phyloP scores from a whole-genome alignment of 2,113 vertebrate genomes.

The Craseonycteris thonglongyai region DNA sequence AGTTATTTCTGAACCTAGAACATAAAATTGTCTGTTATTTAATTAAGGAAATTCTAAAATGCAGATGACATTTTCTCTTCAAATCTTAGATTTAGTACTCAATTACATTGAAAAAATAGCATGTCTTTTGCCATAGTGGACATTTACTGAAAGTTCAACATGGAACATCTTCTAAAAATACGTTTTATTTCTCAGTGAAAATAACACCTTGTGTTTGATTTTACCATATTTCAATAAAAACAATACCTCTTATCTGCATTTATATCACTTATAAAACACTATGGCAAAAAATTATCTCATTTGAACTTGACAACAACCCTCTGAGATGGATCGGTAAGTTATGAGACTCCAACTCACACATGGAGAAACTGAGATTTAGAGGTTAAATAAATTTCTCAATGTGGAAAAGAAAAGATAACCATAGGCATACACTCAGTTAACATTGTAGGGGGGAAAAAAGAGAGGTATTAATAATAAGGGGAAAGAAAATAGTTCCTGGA shows the following conservation, averaged over 20 bases:
- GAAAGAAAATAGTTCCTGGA: neutral
- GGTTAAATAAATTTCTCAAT: neutral
- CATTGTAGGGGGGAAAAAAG: neutral
- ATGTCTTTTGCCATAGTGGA: neutral
- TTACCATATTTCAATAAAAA: neutral
- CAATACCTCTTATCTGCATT: neutral
- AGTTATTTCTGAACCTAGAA: neutral
- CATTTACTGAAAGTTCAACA: neutral
- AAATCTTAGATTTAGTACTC: neutral
- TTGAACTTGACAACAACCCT: neutral
- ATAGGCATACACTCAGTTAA: neutral
- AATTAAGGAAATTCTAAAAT: slow-evolving; percentile 12
- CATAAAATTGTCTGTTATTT: neutral
- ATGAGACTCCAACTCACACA: neutral
- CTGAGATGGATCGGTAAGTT: neutral
- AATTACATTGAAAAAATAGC: neutral
- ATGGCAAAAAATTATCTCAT: neutral
- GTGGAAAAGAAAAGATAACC: neutral
- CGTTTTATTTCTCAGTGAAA: neutral
- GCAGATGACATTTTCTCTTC: neutral
- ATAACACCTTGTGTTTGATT: neutral
- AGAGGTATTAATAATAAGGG: neutral
- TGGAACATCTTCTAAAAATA: neutral
- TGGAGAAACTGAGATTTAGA: neutral
- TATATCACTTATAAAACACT: neutral